Percentiles rank a stretch among this genome's conserved stretches.
These are phyloP conservation scores for Lottia gigantea DNA, from an alignment of 2,888 invertebrate genomes.

Conservation along the genomic window DNA sequence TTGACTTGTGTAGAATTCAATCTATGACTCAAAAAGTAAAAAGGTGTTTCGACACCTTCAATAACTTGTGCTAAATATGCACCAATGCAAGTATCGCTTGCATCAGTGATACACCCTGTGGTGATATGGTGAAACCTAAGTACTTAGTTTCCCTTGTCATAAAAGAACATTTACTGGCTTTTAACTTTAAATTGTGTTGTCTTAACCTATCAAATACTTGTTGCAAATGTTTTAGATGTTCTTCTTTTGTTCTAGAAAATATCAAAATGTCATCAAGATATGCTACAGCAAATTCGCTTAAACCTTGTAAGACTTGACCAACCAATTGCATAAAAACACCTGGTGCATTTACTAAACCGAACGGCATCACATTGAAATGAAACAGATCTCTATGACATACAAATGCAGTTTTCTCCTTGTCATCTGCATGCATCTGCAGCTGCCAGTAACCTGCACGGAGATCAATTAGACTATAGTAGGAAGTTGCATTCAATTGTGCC, in stretches of 20 bases:
- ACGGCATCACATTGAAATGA: too few relatives aligned
- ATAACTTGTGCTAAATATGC: not conserved
- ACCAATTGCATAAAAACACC: slow-evolving; percentile 25
- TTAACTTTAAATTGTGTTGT: slow-evolving; percentile 23
- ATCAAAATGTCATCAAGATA: too few relatives aligned
- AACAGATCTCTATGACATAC: too few relatives aligned
- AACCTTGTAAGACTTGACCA: slow-evolving; percentile 24
- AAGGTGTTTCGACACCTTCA: not conserved
- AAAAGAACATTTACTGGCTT: slow-evolving; percentile 30
- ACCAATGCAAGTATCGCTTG: slow-evolving; percentile 1
- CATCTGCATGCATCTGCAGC: too few relatives aligned
- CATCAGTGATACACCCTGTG: slow-evolving; percentile 24
- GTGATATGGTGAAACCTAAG: slow-evolving; percentile 22
- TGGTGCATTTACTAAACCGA: too few relatives aligned
- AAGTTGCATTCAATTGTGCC: too few relatives aligned
- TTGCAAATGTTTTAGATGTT: slow-evolving; percentile 27
- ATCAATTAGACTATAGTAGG: too few relatives aligned
- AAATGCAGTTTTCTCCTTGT: too few relatives aligned
- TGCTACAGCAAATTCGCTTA: slow-evolving; percentile 22
- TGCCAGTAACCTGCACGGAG: too few relatives aligned
- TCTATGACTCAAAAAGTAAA: not conserved
- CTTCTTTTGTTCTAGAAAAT: slow-evolving; percentile 31
- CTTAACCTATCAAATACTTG: slow-evolving; percentile 25
- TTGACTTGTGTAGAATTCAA: not conserved
- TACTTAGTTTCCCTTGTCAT: slow-evolving; percentile 23